phyloP scores from a whole-genome alignment of 2,888 invertebrate genomes.

The Orthosia incerta region DNA sequence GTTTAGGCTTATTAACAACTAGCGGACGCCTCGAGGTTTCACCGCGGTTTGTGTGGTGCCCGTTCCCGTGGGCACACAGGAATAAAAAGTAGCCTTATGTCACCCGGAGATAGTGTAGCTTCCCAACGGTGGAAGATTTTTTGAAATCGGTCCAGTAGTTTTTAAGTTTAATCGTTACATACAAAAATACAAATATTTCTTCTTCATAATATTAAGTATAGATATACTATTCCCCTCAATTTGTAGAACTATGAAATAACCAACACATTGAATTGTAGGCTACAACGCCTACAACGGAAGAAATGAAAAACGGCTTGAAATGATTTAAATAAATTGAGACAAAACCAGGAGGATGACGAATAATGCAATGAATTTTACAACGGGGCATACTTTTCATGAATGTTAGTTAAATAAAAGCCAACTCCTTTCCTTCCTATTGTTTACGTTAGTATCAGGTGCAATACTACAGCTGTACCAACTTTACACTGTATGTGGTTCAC shows the following conservation, averaged over 20 bases:
- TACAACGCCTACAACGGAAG: too few species aligned
- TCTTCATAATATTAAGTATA: too few species aligned
- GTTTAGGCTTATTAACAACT: too few species aligned
- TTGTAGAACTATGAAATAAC: neutral
- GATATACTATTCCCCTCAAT: neutral
- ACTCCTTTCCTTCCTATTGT: neutral
- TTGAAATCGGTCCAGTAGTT: too few species aligned
- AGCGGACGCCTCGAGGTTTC: too few species aligned
- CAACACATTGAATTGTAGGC: neutral
- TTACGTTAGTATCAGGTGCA: constrained; percentile 10
- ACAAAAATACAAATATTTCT: too few species aligned
- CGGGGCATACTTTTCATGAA: neutral
- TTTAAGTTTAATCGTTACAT: too few species aligned
- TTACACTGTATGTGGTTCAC: constrained; percentile 13
- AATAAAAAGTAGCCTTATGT: too few species aligned
- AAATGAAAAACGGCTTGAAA: neutral
- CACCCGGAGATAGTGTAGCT: too few species aligned
- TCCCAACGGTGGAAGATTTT: too few species aligned
- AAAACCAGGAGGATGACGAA: neutral
- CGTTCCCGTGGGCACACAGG: too few species aligned
- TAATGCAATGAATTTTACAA: neutral
- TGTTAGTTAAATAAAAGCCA: constrained; percentile 2
- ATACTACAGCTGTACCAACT: constrained; percentile 1
- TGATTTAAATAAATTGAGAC: neutral
- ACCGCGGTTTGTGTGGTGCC: too few species aligned